phyloP scores from a whole-genome alignment of 2,888 invertebrate species.

The Tachina fera region DNA sequence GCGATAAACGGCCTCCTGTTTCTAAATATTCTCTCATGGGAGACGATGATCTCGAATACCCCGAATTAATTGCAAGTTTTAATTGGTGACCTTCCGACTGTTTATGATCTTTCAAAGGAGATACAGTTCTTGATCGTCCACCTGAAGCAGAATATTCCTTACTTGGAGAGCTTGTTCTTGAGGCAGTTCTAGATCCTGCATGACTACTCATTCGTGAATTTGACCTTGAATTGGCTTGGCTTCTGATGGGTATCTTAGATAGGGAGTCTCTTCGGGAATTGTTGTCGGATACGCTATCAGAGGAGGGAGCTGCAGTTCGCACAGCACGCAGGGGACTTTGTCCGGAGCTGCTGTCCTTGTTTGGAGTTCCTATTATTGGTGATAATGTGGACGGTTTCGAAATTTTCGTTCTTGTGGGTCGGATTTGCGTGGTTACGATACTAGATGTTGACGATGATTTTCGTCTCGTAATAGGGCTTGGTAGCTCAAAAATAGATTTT shows the following conservation, averaged over 20 bases:
- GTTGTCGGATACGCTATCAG: slow-evolving; percentile 74
- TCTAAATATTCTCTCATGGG: slow-evolving; percentile 32
- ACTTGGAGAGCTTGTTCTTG: slow-evolving; percentile 73
- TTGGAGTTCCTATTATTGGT: slow-evolving; percentile 83
- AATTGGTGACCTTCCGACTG: not conserved
- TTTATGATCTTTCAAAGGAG: slow-evolving; percentile 48
- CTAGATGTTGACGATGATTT: slow-evolving; percentile 70
- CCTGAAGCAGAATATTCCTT: slow-evolving; percentile 53
- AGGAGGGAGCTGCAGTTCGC: slow-evolving; percentile 65
- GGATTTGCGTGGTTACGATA: slow-evolving; percentile 39
- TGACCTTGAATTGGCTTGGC: slow-evolving; percentile 70
- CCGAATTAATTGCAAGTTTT: not conserved
- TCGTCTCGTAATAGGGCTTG: slow-evolving; percentile 62
- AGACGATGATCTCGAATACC: slow-evolving; percentile 69
- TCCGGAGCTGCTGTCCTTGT: slow-evolving; percentile 79
- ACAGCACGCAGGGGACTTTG: slow-evolving; percentile 76
- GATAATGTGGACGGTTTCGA: slow-evolving; percentile 81
- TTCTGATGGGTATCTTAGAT: slow-evolving; percentile 81
- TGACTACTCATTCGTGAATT: slow-evolving; percentile 72
- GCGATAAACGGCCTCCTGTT: slow-evolving; percentile 6
- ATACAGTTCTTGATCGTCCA: slow-evolving; percentile 64
- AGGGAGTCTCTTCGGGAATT: slow-evolving; percentile 77
- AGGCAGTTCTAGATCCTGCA: slow-evolving; percentile 68
- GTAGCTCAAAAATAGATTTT: slow-evolving; percentile 63
- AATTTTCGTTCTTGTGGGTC: slow-evolving; percentile 77